phyloP scores from a whole-genome alignment of 2,113 vertebrate species.

The Brachyhypopomus gauderio region DNA sequence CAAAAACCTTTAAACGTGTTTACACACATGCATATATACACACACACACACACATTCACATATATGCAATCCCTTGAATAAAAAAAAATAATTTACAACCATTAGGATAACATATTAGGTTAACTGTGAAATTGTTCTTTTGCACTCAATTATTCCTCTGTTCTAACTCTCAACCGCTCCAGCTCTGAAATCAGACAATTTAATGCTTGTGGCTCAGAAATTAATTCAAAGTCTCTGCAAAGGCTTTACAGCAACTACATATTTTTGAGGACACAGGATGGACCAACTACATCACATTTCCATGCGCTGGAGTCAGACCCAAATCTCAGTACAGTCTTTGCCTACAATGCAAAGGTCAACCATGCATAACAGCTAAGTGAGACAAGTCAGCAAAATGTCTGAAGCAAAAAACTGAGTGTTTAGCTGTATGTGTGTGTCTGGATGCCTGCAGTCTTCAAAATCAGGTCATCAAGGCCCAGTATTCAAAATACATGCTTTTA shows the following conservation, averaged over 20 bases:
- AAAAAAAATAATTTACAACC: too few species aligned
- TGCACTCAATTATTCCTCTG: background rate
- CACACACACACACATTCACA: too few species aligned
- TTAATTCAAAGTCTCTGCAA: background rate
- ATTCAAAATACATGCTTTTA: constrained; percentile 38
- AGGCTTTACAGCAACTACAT: background rate
- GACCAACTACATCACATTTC: background rate
- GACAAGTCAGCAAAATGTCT: constrained; percentile 19
- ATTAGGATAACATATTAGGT: too few species aligned
- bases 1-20: constrained; percentile 10
- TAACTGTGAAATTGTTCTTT: background rate
- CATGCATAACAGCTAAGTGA: background rate
- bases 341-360: background rate
- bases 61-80: too few species aligned
- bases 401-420: constrained; percentile 15
- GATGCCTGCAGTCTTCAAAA: constrained; percentile 21
- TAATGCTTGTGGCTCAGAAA: background rate
- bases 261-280: background rate
- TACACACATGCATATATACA: background rate
- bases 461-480: constrained; percentile 12
- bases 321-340: background rate
- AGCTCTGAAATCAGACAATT: background rate
- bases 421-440: background rate
- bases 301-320: background rate
- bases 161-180: background rate